phyloP scores from a whole-genome alignment of 92 coral and sea anemone genomes.

The Pocillopora grandis region DNA sequence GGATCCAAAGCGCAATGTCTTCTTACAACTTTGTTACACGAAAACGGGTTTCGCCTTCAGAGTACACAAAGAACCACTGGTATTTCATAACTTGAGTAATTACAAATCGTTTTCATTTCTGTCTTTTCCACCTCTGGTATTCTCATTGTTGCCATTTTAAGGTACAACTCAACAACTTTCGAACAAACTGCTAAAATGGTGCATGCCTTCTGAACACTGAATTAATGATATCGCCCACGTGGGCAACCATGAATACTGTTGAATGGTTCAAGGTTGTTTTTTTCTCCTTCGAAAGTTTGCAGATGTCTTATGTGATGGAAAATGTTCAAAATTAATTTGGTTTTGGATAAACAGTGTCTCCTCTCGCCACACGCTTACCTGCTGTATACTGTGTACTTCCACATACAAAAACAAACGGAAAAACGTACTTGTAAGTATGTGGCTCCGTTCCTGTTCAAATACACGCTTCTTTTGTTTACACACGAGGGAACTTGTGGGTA shows the following conservation, averaged over 20 bases:
- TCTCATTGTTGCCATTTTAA: neutral
- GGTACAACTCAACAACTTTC: constrained; percentile 9
- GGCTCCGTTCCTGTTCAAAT: neutral
- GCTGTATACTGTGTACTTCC: neutral
- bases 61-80: neutral
- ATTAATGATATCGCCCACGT: constrained; percentile 4
- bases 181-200: neutral
- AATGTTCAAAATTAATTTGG: constrained; percentile 10
- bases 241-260: constrained; percentile 15
- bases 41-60: neutral
- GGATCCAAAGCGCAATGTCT: neutral
- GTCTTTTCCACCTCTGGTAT: neutral
- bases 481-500: neutral
- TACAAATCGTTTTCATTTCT: neutral
- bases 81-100: neutral
- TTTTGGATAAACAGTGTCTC: constrained; percentile 4
- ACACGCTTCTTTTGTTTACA: neutral
- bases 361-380: constrained; percentile 30
- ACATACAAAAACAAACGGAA: neutral
- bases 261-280: neutral
- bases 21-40: neutral
- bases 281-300: neutral
- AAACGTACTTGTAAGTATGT: neutral
- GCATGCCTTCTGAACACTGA: constrained; percentile 14
- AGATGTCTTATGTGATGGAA: neutral